These are phyloP conservation scores for Astreopora myriophthalma DNA, from an alignment of 64 coral and sea anemone genomes.

Conservation along the genomic window DNA sequence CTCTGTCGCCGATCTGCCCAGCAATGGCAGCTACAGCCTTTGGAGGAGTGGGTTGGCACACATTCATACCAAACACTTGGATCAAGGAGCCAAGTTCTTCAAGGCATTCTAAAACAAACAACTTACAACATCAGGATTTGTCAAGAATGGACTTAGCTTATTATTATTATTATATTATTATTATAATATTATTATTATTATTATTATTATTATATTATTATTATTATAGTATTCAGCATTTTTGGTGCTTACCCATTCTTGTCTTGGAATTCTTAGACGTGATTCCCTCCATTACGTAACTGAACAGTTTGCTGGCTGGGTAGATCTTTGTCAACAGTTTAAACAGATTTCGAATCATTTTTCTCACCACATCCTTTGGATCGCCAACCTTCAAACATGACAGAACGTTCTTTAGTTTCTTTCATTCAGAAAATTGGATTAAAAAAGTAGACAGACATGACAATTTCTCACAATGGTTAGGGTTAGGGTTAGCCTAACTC, in stretches of 20 bases:
- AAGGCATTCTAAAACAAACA: slow-evolving; percentile 78
- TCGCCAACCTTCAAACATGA: slow-evolving; percentile 74
- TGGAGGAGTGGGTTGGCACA: slow-evolving; percentile 88
- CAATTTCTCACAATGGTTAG: too few species aligned
- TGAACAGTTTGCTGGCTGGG: slow-evolving; percentile 97
- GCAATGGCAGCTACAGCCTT: slow-evolving; percentile 92
- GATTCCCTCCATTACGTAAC: slow-evolving; percentile 86
- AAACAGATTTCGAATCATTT: slow-evolving; percentile 92
- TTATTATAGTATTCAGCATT: background rate
- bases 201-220: too few species aligned
- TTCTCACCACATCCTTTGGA: slow-evolving; percentile 90
- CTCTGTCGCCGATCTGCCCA: slow-evolving; percentile 90
- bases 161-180: too few species aligned
- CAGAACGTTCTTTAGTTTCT: too few species aligned
- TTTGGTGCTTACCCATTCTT: slow-evolving; percentile 64
- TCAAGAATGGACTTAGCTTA: too few species aligned
- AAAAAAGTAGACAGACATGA: too few species aligned
- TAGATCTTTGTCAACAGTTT: slow-evolving; percentile 93
- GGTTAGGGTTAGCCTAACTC: too few species aligned
- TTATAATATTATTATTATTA: too few species aligned
- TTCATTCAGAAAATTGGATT: too few species aligned
- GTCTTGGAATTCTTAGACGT: slow-evolving; percentile 94
- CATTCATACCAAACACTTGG: slow-evolving; percentile 95
- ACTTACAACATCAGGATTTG: background rate
- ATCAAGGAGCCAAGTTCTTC: slow-evolving; percentile 90